Evolutionary conservation across 1,140 invertebrate genomes (phyloP), one percentile per base, ranked within the genome.

Genomic region (Drosophila eugracilis): DNA sequence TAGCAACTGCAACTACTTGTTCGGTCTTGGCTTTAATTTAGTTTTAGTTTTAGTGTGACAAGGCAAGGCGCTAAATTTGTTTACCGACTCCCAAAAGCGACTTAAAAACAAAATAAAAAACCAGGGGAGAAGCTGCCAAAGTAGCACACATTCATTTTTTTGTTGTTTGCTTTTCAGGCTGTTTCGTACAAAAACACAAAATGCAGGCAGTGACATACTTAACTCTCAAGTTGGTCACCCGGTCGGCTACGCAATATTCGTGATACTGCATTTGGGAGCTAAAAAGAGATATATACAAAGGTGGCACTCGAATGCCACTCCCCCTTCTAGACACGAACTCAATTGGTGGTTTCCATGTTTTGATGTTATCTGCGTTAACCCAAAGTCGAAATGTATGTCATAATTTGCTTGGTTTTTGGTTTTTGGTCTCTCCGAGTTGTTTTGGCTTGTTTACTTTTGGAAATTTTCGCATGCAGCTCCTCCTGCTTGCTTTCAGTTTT

Each of bases 41-140:
- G 60, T 39, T 39, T 39, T 4, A 9, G 15, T 37, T 17, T 86
- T 79, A 75, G 58, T 85, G 80, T 62, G 76, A 79, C 80, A 85
- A 86, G 81, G 77, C 79, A 47, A 84, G 52, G 65, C 71, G 80
- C 80, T 84, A 70, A 76, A 69, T 85, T 85, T 85, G 80, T 85
- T 84, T 79, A 65, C 62, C n/a, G 79, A 78, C 60, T 77, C 73
- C 73, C 73, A 41, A 67, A 60, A 65, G 30, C 14, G 53, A 55
- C 34, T 24, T n/a, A 47, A 32, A 21, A 5, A 9, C 4, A 36
- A 36, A 36, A 6, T 5, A 14, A 36, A 48, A 28, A 26, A 37
- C 21, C 49, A 19, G 47, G 22, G 19, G 30, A 55, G 36, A 32
- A 41, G 54, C 44, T 36, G 17, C 9, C 39, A 63, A 71, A 57